phyloP scores from a whole-genome alignment of 2,888 invertebrate species.

The Strigamia transsilvanica region DNA sequence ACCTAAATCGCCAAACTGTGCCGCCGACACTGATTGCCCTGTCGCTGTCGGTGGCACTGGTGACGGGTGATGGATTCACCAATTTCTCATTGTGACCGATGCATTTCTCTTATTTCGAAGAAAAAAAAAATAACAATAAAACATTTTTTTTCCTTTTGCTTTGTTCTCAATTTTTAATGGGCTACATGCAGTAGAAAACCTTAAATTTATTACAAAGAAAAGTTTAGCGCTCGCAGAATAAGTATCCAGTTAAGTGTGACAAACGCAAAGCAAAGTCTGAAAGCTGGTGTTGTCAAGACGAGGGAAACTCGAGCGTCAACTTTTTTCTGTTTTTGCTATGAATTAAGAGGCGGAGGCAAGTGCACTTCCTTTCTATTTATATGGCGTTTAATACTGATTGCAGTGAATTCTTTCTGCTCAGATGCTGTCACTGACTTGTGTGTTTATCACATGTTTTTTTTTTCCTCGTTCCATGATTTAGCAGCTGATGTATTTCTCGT shows the following conservation, averaged over 20 bases:
- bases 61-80: slow-evolving; percentile 14
- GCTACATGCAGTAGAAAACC: too few relatives aligned
- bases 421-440: slow-evolving; percentile 3
- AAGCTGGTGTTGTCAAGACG: background rate
- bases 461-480: background rate
- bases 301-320: slow-evolving; percentile 34
- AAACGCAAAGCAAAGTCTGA: background rate
- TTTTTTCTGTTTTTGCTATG: slow-evolving; percentile 5
- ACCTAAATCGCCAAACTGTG: background rate
- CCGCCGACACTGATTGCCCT: slow-evolving; percentile 2
- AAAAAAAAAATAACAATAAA: background rate
- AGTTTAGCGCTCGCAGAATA: background rate
- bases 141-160: background rate
- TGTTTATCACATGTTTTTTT: background rate
- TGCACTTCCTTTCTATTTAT: slow-evolving; percentile 23
- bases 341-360: background rate
- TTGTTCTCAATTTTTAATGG: background rate
- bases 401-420: background rate
- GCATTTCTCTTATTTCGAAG: slow-evolving; percentile 7
- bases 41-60: slow-evolving; percentile 20
- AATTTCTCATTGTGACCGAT: slow-evolving; percentile 14
- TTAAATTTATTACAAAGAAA: too few relatives aligned
- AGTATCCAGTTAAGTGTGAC: background rate
- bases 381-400: slow-evolving; percentile 7
- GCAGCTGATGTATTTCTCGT: background rate